phyloP scores from a whole-genome alignment of 2,113 vertebrate genomes.

The Rhinolophus ferrumequinum region DNA sequence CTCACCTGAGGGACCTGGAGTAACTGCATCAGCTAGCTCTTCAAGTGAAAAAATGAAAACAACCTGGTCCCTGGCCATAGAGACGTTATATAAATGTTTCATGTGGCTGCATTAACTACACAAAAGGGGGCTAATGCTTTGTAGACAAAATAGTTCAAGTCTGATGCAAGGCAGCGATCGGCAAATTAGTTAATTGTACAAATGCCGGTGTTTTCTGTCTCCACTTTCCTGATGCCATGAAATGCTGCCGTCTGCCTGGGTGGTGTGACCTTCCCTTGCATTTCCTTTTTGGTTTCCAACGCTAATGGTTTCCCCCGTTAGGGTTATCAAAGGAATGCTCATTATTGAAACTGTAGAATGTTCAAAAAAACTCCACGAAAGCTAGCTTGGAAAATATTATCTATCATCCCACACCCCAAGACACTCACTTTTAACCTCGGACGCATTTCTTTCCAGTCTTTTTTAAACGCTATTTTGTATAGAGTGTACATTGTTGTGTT shows the following conservation, averaged over 20 bases:
- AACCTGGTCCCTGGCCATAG: neutral
- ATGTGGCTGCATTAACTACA: neutral
- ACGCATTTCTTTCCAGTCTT: neutral
- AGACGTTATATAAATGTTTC: neutral
- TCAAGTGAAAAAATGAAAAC: too few species aligned
- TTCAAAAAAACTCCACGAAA: neutral
- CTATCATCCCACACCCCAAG: neutral
- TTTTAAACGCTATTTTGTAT: neutral
- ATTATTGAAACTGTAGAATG: neutral
- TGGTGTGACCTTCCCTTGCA: accelerated
- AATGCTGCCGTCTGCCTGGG: accelerated
- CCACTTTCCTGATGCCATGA: neutral
- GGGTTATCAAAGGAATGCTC: neutral
- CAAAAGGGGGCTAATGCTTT: neutral
- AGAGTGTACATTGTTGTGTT: neutral
- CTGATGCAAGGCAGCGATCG: accelerated
- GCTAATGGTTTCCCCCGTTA: neutral
- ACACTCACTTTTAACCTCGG: neutral
- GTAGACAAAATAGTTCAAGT: neutral
- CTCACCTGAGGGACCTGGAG: neutral
- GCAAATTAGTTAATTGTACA: neutral
- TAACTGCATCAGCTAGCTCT: neutral
- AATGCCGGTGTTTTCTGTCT: neutral
- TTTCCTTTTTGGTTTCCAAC: neutral
- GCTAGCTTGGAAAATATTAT: neutral